These are phyloP conservation scores for Deilephila elpenor DNA, from an alignment of 2,888 invertebrate genomes.

Conservation along the genomic window DNA sequence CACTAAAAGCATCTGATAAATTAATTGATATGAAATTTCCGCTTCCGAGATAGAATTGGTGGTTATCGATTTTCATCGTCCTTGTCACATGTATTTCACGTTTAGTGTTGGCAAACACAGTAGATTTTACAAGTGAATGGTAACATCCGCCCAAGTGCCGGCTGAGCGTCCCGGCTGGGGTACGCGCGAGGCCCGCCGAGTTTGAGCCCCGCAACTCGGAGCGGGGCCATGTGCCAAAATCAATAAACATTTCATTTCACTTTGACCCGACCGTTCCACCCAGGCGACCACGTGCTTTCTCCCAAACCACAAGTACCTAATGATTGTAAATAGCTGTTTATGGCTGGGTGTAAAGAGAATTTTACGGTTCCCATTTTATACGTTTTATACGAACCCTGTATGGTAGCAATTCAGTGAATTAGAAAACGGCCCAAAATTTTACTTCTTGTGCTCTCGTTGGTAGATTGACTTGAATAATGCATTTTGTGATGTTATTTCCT, in stretches of 20 bases:
- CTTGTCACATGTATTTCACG: neutral
- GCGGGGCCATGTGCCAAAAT: conserved; percentile 44
- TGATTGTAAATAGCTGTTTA: conserved; percentile 40
- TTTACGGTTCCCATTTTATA: conserved; percentile 33
- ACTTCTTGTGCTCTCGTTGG: neutral
- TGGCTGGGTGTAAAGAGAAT: conserved; percentile 34
- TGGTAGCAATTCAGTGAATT: conserved; percentile 23
- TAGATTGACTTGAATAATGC: neutral
- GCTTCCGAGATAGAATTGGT: neutral
- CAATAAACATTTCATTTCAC: conserved; percentile 51
- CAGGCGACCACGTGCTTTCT: conserved; percentile 36
- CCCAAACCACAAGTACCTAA: conserved; percentile 32
- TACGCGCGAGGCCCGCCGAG: conserved; percentile 6
- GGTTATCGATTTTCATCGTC: neutral
- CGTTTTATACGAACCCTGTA: conserved; percentile 13
- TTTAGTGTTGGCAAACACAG: neutral
- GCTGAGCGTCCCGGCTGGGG: neutral
- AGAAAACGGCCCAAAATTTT: neutral
- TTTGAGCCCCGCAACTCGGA: conserved; percentile 30
- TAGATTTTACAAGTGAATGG: neutral
- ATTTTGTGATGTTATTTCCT: neutral
- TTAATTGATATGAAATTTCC: conserved; percentile 25
- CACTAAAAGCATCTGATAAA: neutral
- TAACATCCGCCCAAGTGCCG: neutral
- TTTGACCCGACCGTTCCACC: conserved; percentile 35